phyloP scores from a whole-genome alignment of 2,797 vertebrate genomes.

The Coilia nasus region DNA sequence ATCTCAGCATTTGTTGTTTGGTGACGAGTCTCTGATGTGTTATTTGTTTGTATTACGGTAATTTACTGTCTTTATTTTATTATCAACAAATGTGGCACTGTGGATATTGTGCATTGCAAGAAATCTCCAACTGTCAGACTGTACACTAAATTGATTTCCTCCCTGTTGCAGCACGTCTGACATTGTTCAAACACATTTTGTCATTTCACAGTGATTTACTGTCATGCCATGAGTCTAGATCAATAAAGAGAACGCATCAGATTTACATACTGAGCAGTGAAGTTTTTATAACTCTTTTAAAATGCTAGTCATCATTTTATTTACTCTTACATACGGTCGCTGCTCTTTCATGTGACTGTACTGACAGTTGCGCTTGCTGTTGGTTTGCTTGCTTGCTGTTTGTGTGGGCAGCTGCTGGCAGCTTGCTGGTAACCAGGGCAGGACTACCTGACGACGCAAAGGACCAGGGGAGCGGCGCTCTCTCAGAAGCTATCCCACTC shows the following conservation, averaged over 20 bases:
- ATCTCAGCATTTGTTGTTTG: conserved; percentile 36
- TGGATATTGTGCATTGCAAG: background rate
- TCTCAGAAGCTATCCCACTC: conserved; percentile 76
- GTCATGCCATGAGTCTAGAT: background rate
- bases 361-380: background rate
- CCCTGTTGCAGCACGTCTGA: background rate
- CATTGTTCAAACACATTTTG: background rate
- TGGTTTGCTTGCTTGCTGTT: conserved; percentile 29
- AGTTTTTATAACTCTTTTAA: background rate
- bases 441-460: conserved; percentile 69
- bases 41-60: background rate
- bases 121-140: background rate
- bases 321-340: background rate
- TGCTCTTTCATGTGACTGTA: background rate
- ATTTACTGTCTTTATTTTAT: background rate
- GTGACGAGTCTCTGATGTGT: conserved; percentile 21
- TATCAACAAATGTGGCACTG: background rate
- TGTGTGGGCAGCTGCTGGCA: conserved; percentile 72
- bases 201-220: background rate
- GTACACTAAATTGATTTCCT: background rate
- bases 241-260: background rate
- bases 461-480: conserved; percentile 66
- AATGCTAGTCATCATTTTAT: background rate
- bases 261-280: background rate
- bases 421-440: conserved; percentile 67